Percentiles rank a stretch among this genome's conserved stretches.
These are phyloP conservation scores for Morpho deidamia DNA, from an alignment of 2,888 invertebrate genomes.

Conservation along the genomic window DNA sequence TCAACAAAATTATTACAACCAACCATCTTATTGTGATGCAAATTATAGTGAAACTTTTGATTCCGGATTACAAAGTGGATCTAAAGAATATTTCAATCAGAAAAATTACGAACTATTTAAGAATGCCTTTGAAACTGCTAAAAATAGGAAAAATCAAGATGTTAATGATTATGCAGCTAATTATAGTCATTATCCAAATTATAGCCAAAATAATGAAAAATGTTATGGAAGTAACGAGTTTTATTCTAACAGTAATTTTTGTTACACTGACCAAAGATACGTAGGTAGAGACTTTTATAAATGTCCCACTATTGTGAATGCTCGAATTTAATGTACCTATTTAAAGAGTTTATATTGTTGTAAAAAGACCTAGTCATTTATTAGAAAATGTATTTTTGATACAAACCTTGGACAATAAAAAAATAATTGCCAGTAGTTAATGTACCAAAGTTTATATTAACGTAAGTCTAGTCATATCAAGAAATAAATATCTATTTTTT, in stretches of 20 bases:
- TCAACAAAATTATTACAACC: constrained; percentile 46
- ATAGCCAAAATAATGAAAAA: constrained; percentile 46
- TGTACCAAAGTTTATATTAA: constrained; percentile 43
- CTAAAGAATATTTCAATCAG: constrained; percentile 62
- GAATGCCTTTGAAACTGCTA: constrained; percentile 75
- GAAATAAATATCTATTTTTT: constrained; percentile 29
- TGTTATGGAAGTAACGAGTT: constrained; percentile 43
- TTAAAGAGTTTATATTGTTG: constrained; percentile 17
- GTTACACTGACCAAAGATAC: constrained; percentile 60
- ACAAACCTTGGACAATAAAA: constrained; percentile 31
- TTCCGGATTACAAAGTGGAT: constrained; percentile 26
- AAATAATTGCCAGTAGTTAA: constrained; percentile 14
- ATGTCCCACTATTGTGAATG: constrained; percentile 55
- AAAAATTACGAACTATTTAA: constrained; percentile 79
- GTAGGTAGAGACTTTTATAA: constrained; percentile 58
- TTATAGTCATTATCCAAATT: constrained; percentile 42
- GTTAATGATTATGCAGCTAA: constrained; percentile 38
- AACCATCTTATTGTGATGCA: constrained; percentile 40
- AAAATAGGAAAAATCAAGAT: constrained; percentile 45
- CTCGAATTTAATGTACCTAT: constrained; percentile 50
- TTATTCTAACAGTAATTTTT: constrained; percentile 51
- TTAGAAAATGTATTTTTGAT: constrained; percentile 27
- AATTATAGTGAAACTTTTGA: constrained; percentile 29
- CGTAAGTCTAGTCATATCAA: constrained; percentile 55
- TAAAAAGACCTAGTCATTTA: constrained; percentile 37